Base-by-base conservation (phyloP, 92 coral and sea anemone species). In the Bergia sp. region DNA sequence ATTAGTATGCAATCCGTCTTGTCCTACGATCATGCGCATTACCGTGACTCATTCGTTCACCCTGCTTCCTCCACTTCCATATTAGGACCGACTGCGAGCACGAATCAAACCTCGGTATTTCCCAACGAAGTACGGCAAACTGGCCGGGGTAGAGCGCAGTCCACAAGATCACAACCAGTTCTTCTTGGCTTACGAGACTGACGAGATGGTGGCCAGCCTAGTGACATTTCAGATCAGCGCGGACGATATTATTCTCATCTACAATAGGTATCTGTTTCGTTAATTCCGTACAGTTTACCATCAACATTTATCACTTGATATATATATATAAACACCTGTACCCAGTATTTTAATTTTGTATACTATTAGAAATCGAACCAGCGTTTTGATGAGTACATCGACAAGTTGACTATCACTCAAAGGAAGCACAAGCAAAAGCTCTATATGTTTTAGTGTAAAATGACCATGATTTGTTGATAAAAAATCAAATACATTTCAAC, bases 181-280 rank as follows among this genome's bases (percentile, higher is more conserved):
- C 82, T 95, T 94, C 88, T 80, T 96, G 80, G 92, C 96, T 67
- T 96, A 95, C 88, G 95, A 94, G 81, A 90, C 95, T 1, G 98
- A 94, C 76, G 95, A 96, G 85, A 88, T 90, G 73, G 94, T 94
- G 96, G 94, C 96, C 58, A 96, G 98, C 88, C 78, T 96, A 94
- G 98, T 96, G 81, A 96, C 96, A 7, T 89, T 96, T 66, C 98
- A 96, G 90, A 96, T 96, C 71, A 96, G 99, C 83, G 99, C 99
- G 15, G 99, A 96, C 86, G 99, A 96, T 84, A 91, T 96, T 85
- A 92, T 95, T 74, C 96, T 96, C 67, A 92, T 96, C 41, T 96
- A 96, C 71, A 96, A 96, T 89, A 95, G 96, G 99, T 96, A 83
- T 0, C 7, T 20, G 37, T 29, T 3, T 71, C 29, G 29, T 29